Percentiles rank a stretch among this genome's conserved stretches.
These are phyloP conservation scores for Drosophila hydei DNA, from an alignment of 1,140 invertebrate species.

Conservation along the genomic window DNA sequence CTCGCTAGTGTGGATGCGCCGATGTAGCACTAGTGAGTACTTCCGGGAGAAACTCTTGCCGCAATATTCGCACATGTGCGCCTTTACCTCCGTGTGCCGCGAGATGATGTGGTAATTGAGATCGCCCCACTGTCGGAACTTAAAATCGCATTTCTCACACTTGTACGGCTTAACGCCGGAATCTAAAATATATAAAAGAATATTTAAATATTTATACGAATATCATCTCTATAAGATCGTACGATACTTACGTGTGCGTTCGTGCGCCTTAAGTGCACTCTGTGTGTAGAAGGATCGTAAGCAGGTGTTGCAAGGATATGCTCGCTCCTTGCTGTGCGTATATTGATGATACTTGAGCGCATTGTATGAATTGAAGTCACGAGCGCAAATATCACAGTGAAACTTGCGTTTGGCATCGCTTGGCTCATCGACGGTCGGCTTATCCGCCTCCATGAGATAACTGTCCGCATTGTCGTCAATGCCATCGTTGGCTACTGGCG, in stretches of 20 bases:
- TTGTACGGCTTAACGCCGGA: slow-evolving; percentile 92
- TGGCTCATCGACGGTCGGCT: slow-evolving; percentile 5
- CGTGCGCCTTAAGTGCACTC: slow-evolving; percentile 91
- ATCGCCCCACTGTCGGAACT: slow-evolving; percentile 94
- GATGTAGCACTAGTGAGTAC: slow-evolving; percentile 96
- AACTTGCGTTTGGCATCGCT: slow-evolving; percentile 55
- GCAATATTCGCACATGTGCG: slow-evolving; percentile 95
- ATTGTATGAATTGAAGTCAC: slow-evolving; percentile 92
- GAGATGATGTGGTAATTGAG: slow-evolving; percentile 95
- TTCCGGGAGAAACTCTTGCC: slow-evolving; percentile 96
- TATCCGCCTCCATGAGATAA: slow-evolving; percentile 33
- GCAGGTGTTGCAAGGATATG: slow-evolving; percentile 92
- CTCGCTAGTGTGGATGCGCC: slow-evolving; percentile 95
- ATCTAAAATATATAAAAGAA: slow-evolving; percentile 82
- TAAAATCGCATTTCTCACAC: slow-evolving; percentile 89
- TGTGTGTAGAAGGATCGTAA: slow-evolving; percentile 89
- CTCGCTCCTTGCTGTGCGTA: slow-evolving; percentile 90
- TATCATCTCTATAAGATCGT: too few species aligned
- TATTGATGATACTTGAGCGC: slow-evolving; percentile 93
- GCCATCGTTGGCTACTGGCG: slow-evolving; percentile 28
- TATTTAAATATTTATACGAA: neutral
- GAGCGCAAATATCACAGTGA: slow-evolving; percentile 87
- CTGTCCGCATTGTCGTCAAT: slow-evolving; percentile 39
- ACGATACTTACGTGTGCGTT: slow-evolving; percentile 85
- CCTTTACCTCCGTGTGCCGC: slow-evolving; percentile 91